Conservation (phyloP, 2,888 invertebrate genomes). For the Cenopis cana region DNA sequence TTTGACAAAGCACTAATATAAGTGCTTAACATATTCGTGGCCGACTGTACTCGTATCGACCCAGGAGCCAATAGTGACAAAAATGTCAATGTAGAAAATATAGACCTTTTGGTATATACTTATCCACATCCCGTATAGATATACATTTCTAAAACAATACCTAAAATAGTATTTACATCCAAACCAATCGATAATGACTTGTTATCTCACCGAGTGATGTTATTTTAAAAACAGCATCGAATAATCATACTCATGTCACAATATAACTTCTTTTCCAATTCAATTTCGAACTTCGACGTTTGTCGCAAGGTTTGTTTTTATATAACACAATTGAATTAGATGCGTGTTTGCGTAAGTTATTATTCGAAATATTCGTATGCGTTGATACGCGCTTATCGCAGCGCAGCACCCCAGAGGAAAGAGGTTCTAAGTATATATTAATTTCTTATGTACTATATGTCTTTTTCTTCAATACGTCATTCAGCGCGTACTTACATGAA, state of each 20-base stretch:
- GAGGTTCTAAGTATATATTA: neutral
- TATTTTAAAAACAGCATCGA: constrained; percentile 31
- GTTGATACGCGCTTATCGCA: constrained; percentile 33
- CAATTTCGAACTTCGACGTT: neutral
- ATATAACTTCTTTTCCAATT: neutral
- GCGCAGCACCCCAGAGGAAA: neutral
- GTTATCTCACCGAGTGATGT: constrained; percentile 29
- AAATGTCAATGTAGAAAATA: no score
- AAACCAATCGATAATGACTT: constrained; percentile 21
- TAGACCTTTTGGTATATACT: neutral
- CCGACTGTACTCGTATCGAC: no score
- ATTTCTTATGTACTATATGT: neutral
- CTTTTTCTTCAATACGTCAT: neutral
- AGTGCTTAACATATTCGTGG: no score
- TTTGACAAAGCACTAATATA: no score
- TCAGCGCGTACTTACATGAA: constrained; percentile 50
- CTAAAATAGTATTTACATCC: constrained; percentile 19
- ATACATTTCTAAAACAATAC: neutral
- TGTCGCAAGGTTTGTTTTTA: neutral
- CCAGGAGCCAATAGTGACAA: no score
- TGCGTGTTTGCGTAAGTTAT: constrained; percentile 16
- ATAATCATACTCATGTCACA: neutral
- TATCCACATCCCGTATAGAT: no score
- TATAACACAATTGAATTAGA: neutral
- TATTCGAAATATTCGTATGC: constrained; percentile 13